phyloP scores from a whole-genome alignment of 2,113 vertebrate genomes.

The Chlorodrepanis virens region DNA sequence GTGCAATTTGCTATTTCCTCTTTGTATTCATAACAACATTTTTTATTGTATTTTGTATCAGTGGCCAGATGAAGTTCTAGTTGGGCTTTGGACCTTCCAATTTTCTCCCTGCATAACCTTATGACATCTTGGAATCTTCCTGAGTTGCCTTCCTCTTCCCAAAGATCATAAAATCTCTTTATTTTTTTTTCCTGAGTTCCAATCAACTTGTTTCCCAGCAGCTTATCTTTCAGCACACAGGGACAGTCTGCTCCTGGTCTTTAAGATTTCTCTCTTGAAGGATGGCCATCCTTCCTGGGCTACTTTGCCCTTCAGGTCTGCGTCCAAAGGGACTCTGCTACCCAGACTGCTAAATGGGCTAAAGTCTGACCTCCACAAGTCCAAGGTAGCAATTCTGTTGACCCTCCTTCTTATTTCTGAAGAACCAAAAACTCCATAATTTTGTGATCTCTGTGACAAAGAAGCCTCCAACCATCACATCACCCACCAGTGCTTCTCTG shows the following conservation, averaged over 20 bases:
- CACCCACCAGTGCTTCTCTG: background rate
- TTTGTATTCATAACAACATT: background rate
- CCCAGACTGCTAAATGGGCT: background rate
- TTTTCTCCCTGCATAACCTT: background rate
- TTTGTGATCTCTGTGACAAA: background rate
- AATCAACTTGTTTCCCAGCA: background rate
- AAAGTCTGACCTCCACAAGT: background rate
- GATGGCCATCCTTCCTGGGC: background rate
- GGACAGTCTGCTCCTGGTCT: accelerated
- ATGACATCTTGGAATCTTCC: background rate
- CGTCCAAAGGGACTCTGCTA: background rate
- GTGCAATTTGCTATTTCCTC: background rate
- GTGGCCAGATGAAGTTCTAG: background rate
- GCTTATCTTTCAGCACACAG: background rate
- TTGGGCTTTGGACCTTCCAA: background rate
- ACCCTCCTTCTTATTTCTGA: background rate
- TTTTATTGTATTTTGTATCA: background rate
- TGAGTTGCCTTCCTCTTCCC: background rate
- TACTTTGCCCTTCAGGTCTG: background rate
- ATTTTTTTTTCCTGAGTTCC: background rate
- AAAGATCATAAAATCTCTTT: background rate
- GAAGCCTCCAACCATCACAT: background rate
- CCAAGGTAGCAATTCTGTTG: background rate
- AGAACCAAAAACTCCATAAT: background rate
- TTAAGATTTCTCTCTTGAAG: background rate